Evolutionary conservation across 2,888 invertebrate genomes (phyloP), one percentile per base, ranked within the genome.

Genomic region (Cosmopolites sordidus): DNA sequence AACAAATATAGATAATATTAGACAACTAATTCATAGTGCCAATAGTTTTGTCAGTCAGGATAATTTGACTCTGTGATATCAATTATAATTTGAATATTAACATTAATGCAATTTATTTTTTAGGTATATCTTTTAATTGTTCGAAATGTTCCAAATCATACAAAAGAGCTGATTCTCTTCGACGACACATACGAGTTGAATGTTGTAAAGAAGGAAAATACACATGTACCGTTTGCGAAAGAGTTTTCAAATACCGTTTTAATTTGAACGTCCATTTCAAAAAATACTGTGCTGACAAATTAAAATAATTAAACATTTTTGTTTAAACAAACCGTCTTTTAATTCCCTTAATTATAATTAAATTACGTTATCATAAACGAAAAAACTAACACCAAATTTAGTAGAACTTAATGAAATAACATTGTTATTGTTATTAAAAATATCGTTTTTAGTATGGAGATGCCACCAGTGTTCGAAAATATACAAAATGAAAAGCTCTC

Each of bases 201-300:
- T 79, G 79, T 56, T 78, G 78, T 0, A 73, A 77, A 46, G 81
- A 79, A 60, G 82, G 82, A 1, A 79, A 79, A 63, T 81, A 82
- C 66, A 79, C 80, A 59, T 83, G 83, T 59, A 77, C 77, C 27
- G 76, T 80, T 63, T 83, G 83, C 68, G 79, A 79, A 66, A 80
- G 80, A 69, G 79, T 78, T 64, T 82, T 76, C 62, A 76, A 75
- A 54, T 12, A 27, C n/a, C 14, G 27, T 9, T 43, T 22, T 16
- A 27, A 16, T 12, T 14, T 43, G 22, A 27, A 17, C 17, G 16
- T 11, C 8, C 43, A 33, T n/a, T 33, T 22, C 8, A 22, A 22
- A 22, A 3, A 8, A 22, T 22, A 5, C 22, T 22, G 22, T 8
- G 3, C 22, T 22, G 22, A 8, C 8, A 5, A 5, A 8, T 22